phyloP scores from a whole-genome alignment of 2,797 vertebrate genomes.

The Danionella dracula region DNA sequence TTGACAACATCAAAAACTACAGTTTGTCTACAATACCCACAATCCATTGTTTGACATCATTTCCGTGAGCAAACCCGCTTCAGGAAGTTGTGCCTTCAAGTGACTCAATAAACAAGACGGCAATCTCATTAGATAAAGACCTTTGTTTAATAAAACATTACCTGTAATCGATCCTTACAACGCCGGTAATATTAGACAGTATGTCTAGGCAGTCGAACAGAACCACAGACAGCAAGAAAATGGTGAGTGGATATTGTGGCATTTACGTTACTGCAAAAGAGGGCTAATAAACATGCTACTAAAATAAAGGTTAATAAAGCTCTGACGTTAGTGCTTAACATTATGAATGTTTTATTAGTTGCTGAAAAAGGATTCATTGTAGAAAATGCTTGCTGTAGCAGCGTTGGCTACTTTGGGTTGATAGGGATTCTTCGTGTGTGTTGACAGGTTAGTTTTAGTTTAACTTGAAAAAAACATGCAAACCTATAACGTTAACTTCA shows the following conservation, averaged over 20 bases:
- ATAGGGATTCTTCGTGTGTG: too few species aligned
- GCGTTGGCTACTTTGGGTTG: neutral
- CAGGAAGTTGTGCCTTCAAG: constrained; percentile 25
- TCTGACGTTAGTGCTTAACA: too few species aligned
- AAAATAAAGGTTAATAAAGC: neutral
- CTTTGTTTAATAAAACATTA: constrained; percentile 68
- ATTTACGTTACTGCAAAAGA: neutral
- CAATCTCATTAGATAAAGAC: constrained; percentile 46
- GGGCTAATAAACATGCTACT: constrained; percentile 33
- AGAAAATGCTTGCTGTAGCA: neutral
- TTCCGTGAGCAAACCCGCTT: constrained; percentile 1
- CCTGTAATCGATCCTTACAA: constrained; percentile 43
- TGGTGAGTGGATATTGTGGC: constrained; percentile 65
- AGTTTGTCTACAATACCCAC: constrained; percentile 43
- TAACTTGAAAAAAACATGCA: too few species aligned
- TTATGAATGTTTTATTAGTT: too few species aligned
- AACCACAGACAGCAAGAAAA: constrained; percentile 92
- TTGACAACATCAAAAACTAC: neutral
- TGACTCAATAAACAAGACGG: constrained; percentile 43
- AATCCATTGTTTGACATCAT: neutral
- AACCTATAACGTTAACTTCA: too few species aligned
- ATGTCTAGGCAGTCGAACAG: constrained; percentile 89
- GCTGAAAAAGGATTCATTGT: too few species aligned
- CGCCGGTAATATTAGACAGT: constrained; percentile 54
- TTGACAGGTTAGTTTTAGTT: too few species aligned